Evolutionary conservation across 2,113 vertebrate species (phyloP), one percentile per base, ranked within the genome.

Genomic region (Hylia prasina): DNA sequence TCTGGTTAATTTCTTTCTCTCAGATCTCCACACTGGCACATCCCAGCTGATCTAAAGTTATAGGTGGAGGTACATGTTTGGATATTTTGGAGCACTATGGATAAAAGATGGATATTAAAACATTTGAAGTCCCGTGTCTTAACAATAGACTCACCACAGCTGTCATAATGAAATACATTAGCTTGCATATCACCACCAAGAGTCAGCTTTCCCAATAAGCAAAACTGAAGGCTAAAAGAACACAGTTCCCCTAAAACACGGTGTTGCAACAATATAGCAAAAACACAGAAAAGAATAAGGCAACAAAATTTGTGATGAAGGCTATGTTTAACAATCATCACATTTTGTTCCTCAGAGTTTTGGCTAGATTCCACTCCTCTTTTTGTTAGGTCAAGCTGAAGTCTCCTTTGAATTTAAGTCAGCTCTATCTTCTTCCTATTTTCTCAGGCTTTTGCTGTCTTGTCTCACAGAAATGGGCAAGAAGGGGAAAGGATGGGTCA

Each of bases 21-120:
- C 64, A 61, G 30, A 48, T 33, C 12, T 66, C 71, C 33, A n/a
- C 7, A 19, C 3, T 0, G 0, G 10, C 24, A 71, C 10, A 24
- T 69, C 16, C 21, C 22, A 60, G 15, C 8, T 82, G 44, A 28
- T 35, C 25, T 20, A n/a, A 17, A 58, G 16, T 50, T 40, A n/a
- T 16, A 54, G 33, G 28, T 8, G 13, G 8, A 82, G 4, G 8
- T 27, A 40, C 2, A 3, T 9, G 6, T 19, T 37, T 51, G 9
- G 18, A 20, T 87, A 60, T 65, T 81, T 84, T 84, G 4, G 30
- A 68, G 44, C 30, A 39, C 33, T 51, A 15, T 23, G 15, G 11
- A 2, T 64, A 18, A 37, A 91, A 89, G 9, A 4, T 44, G 16
- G 24, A 37, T 65, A 39, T 42, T 69, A 51, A 81, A 85, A 39